Percentiles rank a stretch among this genome's conserved stretches.
phyloP scores from a whole-genome alignment of 1,140 invertebrate species.

The Archegozetes longisetosus region DNA sequence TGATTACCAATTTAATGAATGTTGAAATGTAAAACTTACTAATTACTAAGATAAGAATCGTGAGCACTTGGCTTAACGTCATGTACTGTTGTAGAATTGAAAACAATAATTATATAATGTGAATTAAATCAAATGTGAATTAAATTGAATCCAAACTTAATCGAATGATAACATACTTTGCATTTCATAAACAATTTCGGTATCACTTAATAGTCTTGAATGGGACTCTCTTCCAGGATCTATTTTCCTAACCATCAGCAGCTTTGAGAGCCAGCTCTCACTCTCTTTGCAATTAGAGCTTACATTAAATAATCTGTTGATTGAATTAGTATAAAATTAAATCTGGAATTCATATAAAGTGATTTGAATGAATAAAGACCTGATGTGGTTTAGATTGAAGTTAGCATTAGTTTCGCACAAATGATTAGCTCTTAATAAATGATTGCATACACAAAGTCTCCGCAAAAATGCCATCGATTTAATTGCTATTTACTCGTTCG shows the following conservation, averaged over 20 bases:
- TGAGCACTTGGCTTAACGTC: conserved; percentile 73
- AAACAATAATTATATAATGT: background rate
- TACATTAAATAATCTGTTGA: background rate
- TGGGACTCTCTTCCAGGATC: conserved; percentile 88
- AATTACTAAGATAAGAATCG: conserved; percentile 68
- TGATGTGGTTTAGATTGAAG: no score
- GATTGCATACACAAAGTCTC: no score
- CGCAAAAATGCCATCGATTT: no score
- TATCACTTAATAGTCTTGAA: conserved; percentile 75
- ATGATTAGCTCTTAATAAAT: no score
- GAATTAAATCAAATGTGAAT: background rate
- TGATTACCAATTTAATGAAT: background rate
- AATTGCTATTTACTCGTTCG: no score
- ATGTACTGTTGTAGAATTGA: conserved; percentile 40
- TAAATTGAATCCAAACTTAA: background rate
- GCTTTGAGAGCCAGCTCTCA: conserved; percentile 74
- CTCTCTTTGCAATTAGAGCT: background rate
- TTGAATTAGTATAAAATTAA: no score
- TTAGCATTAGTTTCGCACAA: no score
- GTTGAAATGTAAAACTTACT: conserved; percentile 72
- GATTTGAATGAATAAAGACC: no score
- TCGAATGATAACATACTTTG: conserved; percentile 40
- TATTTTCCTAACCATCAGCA: conserved; percentile 63
- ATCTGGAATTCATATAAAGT: no score
- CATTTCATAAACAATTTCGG: conserved; percentile 74